Percentiles rank a stretch among this genome's conserved stretches.
Conservation (phyloP, 2,888 invertebrate genomes). For the Drosophila suboccidentalis region DNA sequence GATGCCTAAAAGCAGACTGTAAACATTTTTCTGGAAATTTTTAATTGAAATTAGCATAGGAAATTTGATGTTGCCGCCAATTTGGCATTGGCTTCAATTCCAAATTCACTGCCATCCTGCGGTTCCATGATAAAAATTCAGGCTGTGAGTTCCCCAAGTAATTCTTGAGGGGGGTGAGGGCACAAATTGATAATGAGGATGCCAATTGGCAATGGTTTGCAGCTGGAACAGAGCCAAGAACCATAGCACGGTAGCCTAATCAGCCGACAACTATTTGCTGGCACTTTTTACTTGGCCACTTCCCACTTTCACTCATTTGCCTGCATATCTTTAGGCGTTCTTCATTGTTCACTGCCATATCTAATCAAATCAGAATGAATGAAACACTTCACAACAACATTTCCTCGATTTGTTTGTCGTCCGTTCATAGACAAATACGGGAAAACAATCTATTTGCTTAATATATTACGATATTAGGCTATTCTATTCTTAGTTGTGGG, state of each 20-base stretch:
- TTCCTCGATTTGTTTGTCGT: constrained; percentile 27
- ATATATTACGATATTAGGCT: constrained; percentile 48
- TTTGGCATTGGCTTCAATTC: constrained; percentile 35
- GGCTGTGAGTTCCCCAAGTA: constrained; percentile 50
- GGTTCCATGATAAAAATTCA: constrained; percentile 33
- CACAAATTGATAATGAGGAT: neutral
- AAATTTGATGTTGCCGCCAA: constrained; percentile 59
- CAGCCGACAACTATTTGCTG: constrained; percentile 58
- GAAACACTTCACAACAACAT: constrained; percentile 24
- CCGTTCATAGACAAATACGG: constrained; percentile 48
- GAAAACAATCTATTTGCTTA: constrained; percentile 45
- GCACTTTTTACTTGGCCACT: constrained; percentile 19
- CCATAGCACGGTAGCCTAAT: constrained; percentile 40
- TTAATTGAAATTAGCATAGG: constrained; percentile 75
- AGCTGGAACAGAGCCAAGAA: constrained; percentile 44
- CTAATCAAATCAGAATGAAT: constrained; percentile 56
- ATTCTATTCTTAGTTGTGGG: constrained; percentile 39
- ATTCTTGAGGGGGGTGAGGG: constrained; percentile 31
- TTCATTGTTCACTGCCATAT: constrained; percentile 25
- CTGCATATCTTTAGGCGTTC: constrained; percentile 7
- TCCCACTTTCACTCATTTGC: constrained; percentile 10
- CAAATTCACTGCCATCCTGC: constrained; percentile 34
- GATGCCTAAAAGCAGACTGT: constrained; percentile 15
- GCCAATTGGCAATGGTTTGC: constrained; percentile 13
- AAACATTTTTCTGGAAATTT: constrained; percentile 62